Base-by-base conservation (phyloP, 1,140 invertebrate species). In the Musca domestica region DNA sequence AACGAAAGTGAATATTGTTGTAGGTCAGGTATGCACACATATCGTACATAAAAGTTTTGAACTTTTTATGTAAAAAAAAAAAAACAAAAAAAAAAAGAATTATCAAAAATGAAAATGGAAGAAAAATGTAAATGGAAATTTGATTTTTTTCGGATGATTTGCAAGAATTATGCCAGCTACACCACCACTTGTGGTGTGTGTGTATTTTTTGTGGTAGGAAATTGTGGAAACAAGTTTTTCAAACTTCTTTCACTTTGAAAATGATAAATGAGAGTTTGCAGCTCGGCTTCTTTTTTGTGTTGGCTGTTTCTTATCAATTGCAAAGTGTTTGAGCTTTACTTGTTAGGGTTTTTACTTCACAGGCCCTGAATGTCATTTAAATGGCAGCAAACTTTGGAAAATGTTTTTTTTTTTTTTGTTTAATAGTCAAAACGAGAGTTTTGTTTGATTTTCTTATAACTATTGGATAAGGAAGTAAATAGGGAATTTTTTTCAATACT, bases 261-360 rank as follows among this genome's bases (percentile, higher is more conserved):
- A 77, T 79, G 77, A 79, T 78, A 78, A 79, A 79, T 79, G 74
- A 77, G 72, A 75, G 73, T 78, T 76, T 78, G 34, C 34, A 5
- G 34, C 34, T 12, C 34, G 6, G 34, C 10, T 41, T 7, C 12
- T 41, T 41, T 41, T 30, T n/a, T n/a, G n/a, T n/a, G n/a, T n/a
- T n/a, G n/a, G 27, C 3, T 30, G 9, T 30, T 41, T 10, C 12
- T 41, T 41, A 41, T 41, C 34, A 41, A 41, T 41, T 7, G 34
- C 34, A 41, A 41, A 41, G 34, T 41, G 12, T 41, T 41, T 41
- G 5, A 41, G 34, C 34, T 41, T 41, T 41, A 41, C 5, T 41
- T 41, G 34, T 41, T 41, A 9, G 12, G 10, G 34, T 41, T 41
- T 41, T 41, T 12, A 10, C 12, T 12, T 5, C 34, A 41, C 10